Conservation (phyloP, 1,140 invertebrate genomes). For the Brachystomella parvula region DNA sequence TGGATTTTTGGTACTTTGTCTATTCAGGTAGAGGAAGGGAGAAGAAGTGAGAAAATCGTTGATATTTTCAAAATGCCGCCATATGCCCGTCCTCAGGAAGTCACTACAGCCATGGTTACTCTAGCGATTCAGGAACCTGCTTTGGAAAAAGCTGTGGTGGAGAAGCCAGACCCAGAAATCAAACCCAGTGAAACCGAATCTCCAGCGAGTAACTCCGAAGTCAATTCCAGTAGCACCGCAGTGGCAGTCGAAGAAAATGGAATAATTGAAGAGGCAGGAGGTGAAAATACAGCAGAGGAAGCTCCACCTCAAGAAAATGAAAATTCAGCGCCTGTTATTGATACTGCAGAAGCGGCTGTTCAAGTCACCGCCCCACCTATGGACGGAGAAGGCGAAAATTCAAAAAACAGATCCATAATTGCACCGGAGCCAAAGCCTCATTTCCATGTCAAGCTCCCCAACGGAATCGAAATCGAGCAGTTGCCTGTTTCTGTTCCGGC, state of each 20-base stretch:
- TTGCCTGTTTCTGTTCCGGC: not conserved
- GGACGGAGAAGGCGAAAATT: not conserved
- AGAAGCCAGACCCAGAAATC: no score
- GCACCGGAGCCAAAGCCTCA: not conserved
- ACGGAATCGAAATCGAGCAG: conserved; percentile 4
- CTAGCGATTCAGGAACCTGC: not conserved
- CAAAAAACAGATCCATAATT: not conserved
- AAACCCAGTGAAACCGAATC: no score
- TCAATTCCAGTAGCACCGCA: no score
- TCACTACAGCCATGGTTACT: conserved; percentile 1
- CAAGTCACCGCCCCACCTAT: no score
- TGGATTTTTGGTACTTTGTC: no score
- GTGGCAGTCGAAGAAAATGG: no score
- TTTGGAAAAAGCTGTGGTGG: not conserved
- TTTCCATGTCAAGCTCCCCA: not conserved
- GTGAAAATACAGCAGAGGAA: no score
- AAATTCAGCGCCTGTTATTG: no score
- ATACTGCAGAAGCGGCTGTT: no score
- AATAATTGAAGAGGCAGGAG: no score
- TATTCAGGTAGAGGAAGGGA: not conserved
- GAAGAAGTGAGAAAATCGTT: not conserved
- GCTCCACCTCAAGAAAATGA: no score
- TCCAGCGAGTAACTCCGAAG: no score
- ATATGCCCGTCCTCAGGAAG: not conserved
- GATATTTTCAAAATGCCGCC: conserved; percentile 3